Base-by-base conservation (phyloP, 2,888 invertebrate species). In the Leucophenga maculata region DNA sequence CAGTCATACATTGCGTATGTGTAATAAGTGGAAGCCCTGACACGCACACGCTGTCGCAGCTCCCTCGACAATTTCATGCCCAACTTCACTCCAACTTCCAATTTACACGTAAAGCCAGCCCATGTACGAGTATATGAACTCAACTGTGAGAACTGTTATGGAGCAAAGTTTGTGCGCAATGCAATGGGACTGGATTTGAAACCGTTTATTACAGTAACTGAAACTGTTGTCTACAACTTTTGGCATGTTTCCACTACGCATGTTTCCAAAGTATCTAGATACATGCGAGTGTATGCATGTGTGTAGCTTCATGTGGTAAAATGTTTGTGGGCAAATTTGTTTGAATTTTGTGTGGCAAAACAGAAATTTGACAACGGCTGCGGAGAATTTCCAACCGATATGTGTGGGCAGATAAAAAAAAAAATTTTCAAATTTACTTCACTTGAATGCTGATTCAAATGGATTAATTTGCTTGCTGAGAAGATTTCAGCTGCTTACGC, bases 1-100 rank as follows among this genome's bases (percentile, higher is more conserved):
- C 20, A n/a, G 18, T 60, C 60, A 60, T 32, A 74, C 75, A 39
- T 14, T 70, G 69, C 78, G 76, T 74, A 72, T 77, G 70, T 46
- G 65, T 68, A 68, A 66, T 22, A 16, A 65, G 74, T 16, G 60
- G 11, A 39, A 39, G 39, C 39, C 39, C 8, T 39, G 39, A 11
- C 39, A 39, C 39, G 39, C 39, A 39, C 39, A 39, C 11, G 1
- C 9, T 11, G 39, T 39, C 39, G 39, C 8, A 1, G 8, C 39
- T 39, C 39, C 39, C 39, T 39, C 11, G 39, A 39, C 39, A 11
- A 39, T 39, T 39, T 39, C 39, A 39, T 39, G 39, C 39, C 39
- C 39, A 39, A 39, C 8, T 11, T 8, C 1, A 39, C 11, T 39
- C 11, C 39, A n/a, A n/a, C n/a, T n/a, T n/a, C n/a, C n/a, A n/a